Base-by-base conservation (phyloP, 2,797 vertebrate genomes). In the Chrysolophus pictus region DNA sequence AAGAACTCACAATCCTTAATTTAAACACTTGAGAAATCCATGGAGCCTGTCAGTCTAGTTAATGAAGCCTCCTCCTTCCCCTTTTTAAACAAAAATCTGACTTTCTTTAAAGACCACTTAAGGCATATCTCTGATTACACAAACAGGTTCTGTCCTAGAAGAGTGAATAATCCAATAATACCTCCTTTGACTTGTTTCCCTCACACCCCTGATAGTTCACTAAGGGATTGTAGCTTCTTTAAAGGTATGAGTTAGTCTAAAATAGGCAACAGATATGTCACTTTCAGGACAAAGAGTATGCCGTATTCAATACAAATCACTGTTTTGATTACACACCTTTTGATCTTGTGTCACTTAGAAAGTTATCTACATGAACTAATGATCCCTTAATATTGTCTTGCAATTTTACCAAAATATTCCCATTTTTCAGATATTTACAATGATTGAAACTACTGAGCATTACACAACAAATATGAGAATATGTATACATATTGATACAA, bases 21-120 rank as follows among this genome's bases (percentile, higher is more conserved):
- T 98, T 98, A 97, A 98, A 97, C 97, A 98, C 97, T 97, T 96
- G 96, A 97, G 96, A 98, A 97, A 97, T 97, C 97, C 97, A 95
- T 97, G 97, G 97, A 98, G 96, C 96, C 97, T 97, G 97, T 97
- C 98, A 97, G 94, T 97, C 96, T 97, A 95, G 93, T 97, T 97
- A 98, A 98, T 97, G 97, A 98, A 97, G 96, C 95, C 83, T 91
- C 84, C 58, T 96, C 95, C 95, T 96, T 96, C 89, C 95, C 84
- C 60, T 39, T 87, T 90, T 97, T 95, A 97, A 98, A 97, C 96
- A 97, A 97, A 98, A 98, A 97, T 96, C 96, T 97, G 92, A 89
- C 93, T 97, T 97, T 86, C 95, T 97, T 96, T 95, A 92, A 97
- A 96, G 95, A 88, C 95, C 95, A 97, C 96, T 97, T 97, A 98